Conservation (phyloP, 1,140 invertebrate species). For the Halyomorpha halys region DNA sequence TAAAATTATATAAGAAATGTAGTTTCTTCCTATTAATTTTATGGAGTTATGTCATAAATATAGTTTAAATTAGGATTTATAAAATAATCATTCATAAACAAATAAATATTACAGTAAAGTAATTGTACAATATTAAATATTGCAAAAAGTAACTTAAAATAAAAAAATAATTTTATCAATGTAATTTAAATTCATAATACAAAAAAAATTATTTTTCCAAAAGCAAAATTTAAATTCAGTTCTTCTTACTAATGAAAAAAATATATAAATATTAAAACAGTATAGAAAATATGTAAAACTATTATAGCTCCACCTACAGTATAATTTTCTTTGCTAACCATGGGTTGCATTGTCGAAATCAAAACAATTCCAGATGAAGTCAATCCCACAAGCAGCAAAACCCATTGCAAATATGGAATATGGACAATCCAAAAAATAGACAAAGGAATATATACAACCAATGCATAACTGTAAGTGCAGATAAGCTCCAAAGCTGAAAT, state of each 20-base stretch:
- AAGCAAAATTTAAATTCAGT: too few relatives aligned
- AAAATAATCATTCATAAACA: too few relatives aligned
- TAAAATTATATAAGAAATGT: too few relatives aligned
- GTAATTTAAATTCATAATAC: too few relatives aligned
- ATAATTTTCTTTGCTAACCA: conserved; percentile 44
- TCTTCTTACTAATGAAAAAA: neutral
- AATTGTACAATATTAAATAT: too few relatives aligned
- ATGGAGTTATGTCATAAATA: too few relatives aligned
- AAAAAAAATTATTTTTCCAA: too few relatives aligned
- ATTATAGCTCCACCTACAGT: neutral
- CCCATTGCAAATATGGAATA: conserved; percentile 75
- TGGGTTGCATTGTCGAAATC: conserved; percentile 66
- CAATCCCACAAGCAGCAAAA: conserved; percentile 66
- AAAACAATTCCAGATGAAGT: conserved; percentile 76
- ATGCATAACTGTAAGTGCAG: conserved; percentile 90
- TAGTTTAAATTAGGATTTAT: too few relatives aligned
- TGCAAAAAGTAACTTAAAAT: too few relatives aligned
- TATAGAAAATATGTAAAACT: conserved; percentile 4
- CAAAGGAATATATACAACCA: conserved; percentile 87
- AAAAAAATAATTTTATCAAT: too few relatives aligned
- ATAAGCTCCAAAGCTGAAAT: conserved; percentile 65
- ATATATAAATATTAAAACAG: conserved; percentile 1
- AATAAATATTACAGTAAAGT: too few relatives aligned
- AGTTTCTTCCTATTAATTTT: too few relatives aligned
- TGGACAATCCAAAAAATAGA: conserved; percentile 88